Evolutionary conservation across 2,113 vertebrate genomes (phyloP).

Genomic region (Sturnus vulgaris): DNA sequence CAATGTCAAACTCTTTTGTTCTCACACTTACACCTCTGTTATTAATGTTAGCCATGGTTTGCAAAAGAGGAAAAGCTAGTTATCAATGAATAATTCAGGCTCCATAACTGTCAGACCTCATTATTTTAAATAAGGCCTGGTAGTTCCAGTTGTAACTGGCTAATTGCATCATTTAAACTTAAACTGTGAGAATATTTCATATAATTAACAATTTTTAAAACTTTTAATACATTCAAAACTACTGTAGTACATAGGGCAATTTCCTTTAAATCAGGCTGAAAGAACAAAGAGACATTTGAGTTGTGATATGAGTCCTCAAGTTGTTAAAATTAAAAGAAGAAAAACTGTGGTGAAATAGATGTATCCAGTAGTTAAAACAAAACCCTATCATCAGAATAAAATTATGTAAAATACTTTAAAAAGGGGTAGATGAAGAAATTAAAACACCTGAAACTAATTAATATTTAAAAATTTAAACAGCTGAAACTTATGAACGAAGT

Average conservation of each 20-base stretch:
- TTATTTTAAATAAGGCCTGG: slow-evolving; percentile 80
- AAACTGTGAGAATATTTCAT: slow-evolving; percentile 74
- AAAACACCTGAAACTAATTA: background rate
- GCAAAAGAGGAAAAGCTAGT: slow-evolving; percentile 76
- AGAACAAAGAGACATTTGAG: slow-evolving; percentile 52
- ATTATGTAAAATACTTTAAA: slow-evolving; percentile 16
- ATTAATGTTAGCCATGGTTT: slow-evolving; percentile 77
- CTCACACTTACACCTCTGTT: slow-evolving; percentile 78
- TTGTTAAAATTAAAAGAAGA: slow-evolving; percentile 38
- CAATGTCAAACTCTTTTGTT: slow-evolving; percentile 75
- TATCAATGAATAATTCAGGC: slow-evolving; percentile 82
- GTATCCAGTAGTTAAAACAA: slow-evolving; percentile 6
- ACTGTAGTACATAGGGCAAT: slow-evolving; percentile 72
- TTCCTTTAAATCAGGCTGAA: slow-evolving; percentile 66
- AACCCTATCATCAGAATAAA: slow-evolving; percentile 1
- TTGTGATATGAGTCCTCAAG: slow-evolving; percentile 34
- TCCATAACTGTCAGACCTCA: slow-evolving; percentile 80
- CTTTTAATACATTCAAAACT: slow-evolving; percentile 73
- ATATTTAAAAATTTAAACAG: background rate
- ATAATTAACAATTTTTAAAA: slow-evolving; percentile 72
- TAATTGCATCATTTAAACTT: slow-evolving; percentile 80
- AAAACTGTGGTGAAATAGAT: slow-evolving; percentile 42
- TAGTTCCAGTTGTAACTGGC: slow-evolving; percentile 76
- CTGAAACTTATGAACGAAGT: background rate
- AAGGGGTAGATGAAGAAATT: background rate